Evolutionary conservation across 2,113 vertebrate species (phyloP), one percentile per base, ranked within the genome.

Genomic region (Oxyura jamaicensis): DNA sequence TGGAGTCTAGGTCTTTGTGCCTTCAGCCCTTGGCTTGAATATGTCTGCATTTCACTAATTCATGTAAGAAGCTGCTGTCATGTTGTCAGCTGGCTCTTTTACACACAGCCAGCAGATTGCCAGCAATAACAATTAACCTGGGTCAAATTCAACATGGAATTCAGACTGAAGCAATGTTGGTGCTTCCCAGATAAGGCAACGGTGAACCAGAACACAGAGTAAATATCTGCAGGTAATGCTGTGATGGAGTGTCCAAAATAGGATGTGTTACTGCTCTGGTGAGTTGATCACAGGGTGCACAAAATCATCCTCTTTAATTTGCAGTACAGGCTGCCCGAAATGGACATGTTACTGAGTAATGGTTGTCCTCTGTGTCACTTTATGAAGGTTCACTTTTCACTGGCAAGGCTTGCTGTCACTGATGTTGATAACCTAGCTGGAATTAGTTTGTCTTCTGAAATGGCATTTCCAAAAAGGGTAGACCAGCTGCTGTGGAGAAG

Each of bases 81-180:
- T 86, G 55, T 52, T 87, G 90, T 90, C 83, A 95, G 58, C 69
- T 96, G 92, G 88, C 80, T 55, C 17, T 91, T 96, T 79, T 89
- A 68, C 80, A 35, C 44, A 22, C 20, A 76, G 80, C 77, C 78
- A 83, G 83, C 58, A 62, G 77, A 12, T 29, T 94, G 93, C 88
- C 92, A 91, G 80, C 69, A 82, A 85, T 60, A 92, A 80, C 77
- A 86, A 75, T 72, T 87, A 90, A 83, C 74, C 86, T 77, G 74
- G 74, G 86, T 85, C 77, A 73, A 69, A 79, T 87, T 85, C 60
- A 58, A 0, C 39, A 4, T 58, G 90, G 66, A 84, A 75, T 90
- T 93, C 66, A 66, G 48, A 17, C 23, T 56, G 68, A 69, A 93
- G 76, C 53, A 26, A 4, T 68, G 39, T 48, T 73, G 75, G n/a